A percentile compares a stretch with the other conserved stretches of the same genome.
These are phyloP conservation scores for Hyperopisus bebe DNA, from an alignment of 2,113 vertebrate genomes.

Conservation along the genomic window DNA sequence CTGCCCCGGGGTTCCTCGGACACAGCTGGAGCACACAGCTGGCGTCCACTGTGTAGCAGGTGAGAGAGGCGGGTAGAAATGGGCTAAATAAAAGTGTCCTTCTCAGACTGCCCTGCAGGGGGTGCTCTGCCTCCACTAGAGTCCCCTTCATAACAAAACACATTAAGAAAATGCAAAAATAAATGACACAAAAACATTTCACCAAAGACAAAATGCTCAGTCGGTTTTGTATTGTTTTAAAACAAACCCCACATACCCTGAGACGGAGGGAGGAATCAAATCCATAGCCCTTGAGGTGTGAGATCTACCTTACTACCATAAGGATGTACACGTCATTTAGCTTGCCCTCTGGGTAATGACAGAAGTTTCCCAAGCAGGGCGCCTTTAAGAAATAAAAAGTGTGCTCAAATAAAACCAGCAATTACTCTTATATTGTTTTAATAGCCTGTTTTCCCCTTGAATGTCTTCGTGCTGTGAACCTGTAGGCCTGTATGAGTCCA, in stretches of 20 bases:
- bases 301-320: background rate
- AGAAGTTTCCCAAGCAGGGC: background rate
- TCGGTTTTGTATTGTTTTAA: background rate
- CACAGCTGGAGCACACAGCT: conserved; percentile 60
- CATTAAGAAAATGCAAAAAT: conserved; percentile 61
- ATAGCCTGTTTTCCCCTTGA: background rate
- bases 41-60: conserved; percentile 51
- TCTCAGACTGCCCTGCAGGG: conserved; percentile 57
- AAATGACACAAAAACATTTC: conserved; percentile 69
- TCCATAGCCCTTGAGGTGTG: background rate
- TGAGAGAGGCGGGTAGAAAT: background rate
- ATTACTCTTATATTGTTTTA: background rate
- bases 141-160: conserved; percentile 59
- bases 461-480: background rate
- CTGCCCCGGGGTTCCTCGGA: conserved; percentile 60
- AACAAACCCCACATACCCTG: background rate
- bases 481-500: background rate
- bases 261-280: background rate
- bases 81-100: conserved; percentile 12
- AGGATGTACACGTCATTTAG: background rate
- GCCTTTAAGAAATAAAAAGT: background rate
- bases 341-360: background rate
- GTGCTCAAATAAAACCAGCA: background rate
- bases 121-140: conserved; percentile 56
- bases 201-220: conserved; percentile 37